Base-by-base conservation (phyloP, 1,140 invertebrate species). In the Papilio machaon region DNA sequence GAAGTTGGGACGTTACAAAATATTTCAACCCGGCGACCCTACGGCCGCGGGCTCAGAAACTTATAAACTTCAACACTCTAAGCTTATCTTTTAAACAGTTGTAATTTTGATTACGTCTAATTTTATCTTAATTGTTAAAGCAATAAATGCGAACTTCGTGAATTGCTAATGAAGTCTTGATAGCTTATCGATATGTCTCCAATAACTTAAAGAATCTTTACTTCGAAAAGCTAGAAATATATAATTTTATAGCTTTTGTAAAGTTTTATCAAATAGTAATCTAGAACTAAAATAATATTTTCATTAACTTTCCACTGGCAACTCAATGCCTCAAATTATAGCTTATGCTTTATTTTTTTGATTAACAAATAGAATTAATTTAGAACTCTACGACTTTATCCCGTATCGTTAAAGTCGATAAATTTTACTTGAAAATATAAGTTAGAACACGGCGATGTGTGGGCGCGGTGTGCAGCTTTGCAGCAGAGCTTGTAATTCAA, bases 81-180 rank as follows among this genome's bases (percentile, higher is more conserved):
- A 88, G 89, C 89, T 92, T 92, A 94, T 94, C 91, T 92, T 87
- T 81, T 80, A 89, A 90, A 85, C 87, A 88, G 88, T 91, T 89
- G 90, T 92, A 92, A 92, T 94, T 91, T 91, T 91, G 91, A 92
- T 92, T 94, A 84, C 86, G 90, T 87, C 88, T 92, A 90, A 91
- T 91, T 91, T 92, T 90, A 92, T 92, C 91, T 91, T 91, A 90
- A 93, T 89, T 90, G 85, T 88, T 89, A 82, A 81, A 90, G 89
- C 87, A 89, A 89, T 91, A 85, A 90, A 90, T 90, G 83, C 19
- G 74, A 75, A 75, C 74, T 75, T 75, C 8, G 47, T 75, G 43
- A 49, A 47, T 23, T 75, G 23, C 38, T n/a, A 75, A 19, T 13
- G 17, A 30, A 46, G 73, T 49, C 19, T 75, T 47, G n/a, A 74